Evolutionary conservation across 1,140 invertebrate genomes (phyloP).

Genomic region (Diachasmimorpha longicaudata): DNA sequence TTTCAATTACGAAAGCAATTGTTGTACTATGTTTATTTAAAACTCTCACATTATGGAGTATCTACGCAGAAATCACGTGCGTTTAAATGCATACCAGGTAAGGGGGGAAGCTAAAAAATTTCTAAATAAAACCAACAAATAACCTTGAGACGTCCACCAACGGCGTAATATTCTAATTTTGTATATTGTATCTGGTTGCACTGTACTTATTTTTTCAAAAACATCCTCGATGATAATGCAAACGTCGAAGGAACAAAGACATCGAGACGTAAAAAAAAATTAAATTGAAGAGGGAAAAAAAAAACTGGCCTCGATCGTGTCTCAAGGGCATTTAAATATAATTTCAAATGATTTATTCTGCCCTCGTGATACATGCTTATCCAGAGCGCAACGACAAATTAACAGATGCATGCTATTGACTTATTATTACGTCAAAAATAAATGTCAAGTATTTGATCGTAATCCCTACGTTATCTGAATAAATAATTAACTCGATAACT

Average conservation of each 20-base stretch:
- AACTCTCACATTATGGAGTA: background rate
- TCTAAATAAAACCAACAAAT: background rate
- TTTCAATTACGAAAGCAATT: background rate
- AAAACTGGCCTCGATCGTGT: background rate
- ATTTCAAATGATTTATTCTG: background rate
- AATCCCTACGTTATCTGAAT: too few species aligned
- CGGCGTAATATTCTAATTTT: slow-evolving; percentile 7
- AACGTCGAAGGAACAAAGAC: background rate
- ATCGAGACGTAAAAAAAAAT: background rate
- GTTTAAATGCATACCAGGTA: background rate
- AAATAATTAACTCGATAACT: too few species aligned
- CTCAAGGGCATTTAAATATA: slow-evolving; percentile 18
- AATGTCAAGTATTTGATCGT: too few species aligned
- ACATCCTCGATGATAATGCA: background rate
- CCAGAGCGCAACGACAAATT: background rate
- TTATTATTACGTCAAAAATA: too few species aligned
- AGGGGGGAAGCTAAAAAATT: background rate
- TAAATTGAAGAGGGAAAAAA: background rate
- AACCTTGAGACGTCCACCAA: background rate
- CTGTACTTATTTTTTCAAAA: background rate
- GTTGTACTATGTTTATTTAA: background rate
- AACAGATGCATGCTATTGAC: background rate
- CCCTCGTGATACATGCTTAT: background rate
- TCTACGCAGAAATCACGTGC: slow-evolving; percentile 4
- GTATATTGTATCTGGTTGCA: slow-evolving; percentile 1